Base-by-base conservation (phyloP, 92 coral and sea anemone species). In the Anthopleura xanthogrammica region DNA sequence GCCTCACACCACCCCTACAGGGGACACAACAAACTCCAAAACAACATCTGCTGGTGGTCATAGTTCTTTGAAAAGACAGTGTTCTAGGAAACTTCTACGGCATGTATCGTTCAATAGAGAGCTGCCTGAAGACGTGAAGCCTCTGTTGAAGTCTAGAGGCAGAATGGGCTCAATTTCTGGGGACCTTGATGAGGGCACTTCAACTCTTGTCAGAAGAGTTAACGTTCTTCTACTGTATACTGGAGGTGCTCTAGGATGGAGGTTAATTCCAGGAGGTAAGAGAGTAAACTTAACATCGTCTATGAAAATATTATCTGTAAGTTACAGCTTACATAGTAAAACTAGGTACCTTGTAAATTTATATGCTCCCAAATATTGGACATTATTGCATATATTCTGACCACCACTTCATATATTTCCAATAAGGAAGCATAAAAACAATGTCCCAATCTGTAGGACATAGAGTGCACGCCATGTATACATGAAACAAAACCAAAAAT, bases 231-330 rank as follows among this genome's bases (percentile, higher is more conserved):
- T 94, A 13, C 80, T 92, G 80, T 92, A 94, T 60, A 89, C 98
- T 55, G 98, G 98, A 13, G 95, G 98, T 71, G 97, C 97, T 2
- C 78, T 91, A 83, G 97, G 97, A 41, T 93, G 97, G 97, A 93
- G 89, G 80, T 78, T 89, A 12, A 85, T 88, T 41, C 90, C 88
- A 2, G 92, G 91, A 82, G 97, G 97, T 93, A 57, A 0, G 81
- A 52, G 36, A 29, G 36, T 29, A 1, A 29, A 29, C 36, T 29
- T 29, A 29, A 29, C 36, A 29, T 29, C 36, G 36, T 29, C 0
- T 29, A 29, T 29, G 36, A 29, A 29, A 29, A 29, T 64, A 64
- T 64, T 64, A n/a, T 64, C 24, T 2, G 40, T 29, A 29, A 29
- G 36, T 64, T 10, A 22, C 72, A 64, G 41, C 5, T 46, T 46